phyloP scores from a whole-genome alignment of 2,113 vertebrate genomes.

The Salminus brasiliensis region DNA sequence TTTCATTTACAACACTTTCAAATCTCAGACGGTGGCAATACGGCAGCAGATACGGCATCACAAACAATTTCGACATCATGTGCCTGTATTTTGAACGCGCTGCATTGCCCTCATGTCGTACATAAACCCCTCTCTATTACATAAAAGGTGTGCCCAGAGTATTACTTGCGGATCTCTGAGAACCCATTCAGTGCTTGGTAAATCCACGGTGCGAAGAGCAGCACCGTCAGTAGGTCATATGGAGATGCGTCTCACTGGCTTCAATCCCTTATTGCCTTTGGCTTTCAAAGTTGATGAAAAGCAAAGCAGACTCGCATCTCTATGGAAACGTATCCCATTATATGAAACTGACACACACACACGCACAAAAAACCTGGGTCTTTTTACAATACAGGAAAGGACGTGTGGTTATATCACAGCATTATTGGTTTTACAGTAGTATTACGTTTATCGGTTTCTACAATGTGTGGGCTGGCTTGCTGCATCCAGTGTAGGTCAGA shows the following conservation, averaged over 20 bases:
- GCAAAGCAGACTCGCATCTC: conserved; percentile 55
- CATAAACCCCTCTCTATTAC: conserved; percentile 14
- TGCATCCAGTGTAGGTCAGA: conserved; percentile 10
- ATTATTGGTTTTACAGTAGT: not conserved
- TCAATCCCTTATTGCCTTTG: conserved; percentile 67
- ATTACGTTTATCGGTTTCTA: conserved; percentile 10
- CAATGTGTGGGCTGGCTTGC: conserved; percentile 1
- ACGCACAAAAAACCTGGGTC: not conserved
- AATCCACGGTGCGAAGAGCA: conserved; percentile 53
- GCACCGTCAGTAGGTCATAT: conserved; percentile 69
- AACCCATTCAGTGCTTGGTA: conserved; percentile 63
- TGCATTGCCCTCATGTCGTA: conserved; percentile 15
- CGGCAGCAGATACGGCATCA: conserved; percentile 20
- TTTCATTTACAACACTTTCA: conserved; percentile 27
- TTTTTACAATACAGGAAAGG: not conserved
- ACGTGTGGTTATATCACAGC: not conserved
- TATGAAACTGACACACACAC: no score
- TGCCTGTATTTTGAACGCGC: not conserved
- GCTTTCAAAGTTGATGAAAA: conserved; percentile 57
- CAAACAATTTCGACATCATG: conserved; percentile 15
- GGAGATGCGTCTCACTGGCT: conserved; percentile 66
- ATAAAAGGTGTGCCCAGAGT: conserved; percentile 40
- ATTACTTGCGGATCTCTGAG: conserved; percentile 40
- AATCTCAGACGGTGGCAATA: conserved; percentile 39
- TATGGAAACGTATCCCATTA: conserved; percentile 50